Evolutionary conservation across 2,888 invertebrate genomes (phyloP).

Genomic region (Dynastes maya): DNA sequence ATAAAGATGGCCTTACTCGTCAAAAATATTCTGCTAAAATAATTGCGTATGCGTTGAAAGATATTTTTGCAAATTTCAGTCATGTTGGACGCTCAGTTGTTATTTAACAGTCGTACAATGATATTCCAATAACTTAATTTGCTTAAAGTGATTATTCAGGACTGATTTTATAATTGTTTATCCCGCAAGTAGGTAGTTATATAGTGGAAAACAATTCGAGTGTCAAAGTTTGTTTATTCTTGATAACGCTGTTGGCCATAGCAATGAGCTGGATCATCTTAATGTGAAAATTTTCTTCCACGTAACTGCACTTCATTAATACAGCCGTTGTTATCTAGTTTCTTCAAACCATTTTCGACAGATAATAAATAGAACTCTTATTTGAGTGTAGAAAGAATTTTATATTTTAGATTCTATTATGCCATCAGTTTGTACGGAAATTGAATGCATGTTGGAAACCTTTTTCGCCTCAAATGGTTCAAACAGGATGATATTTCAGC

Average conservation of each 20-base stretch:
- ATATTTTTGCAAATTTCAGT: too few species aligned
- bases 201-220: background rate
- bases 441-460: constrained; percentile 40
- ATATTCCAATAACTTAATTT: too few species aligned
- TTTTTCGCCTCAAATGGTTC: constrained; percentile 24
- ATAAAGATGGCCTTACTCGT: too few species aligned
- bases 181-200: background rate
- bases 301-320: constrained; percentile 3
- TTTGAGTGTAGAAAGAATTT: constrained; percentile 20
- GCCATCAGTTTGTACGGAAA: constrained; percentile 38
- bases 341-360: too few species aligned
- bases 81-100: too few species aligned
- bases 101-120: too few species aligned
- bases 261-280: background rate
- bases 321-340: background rate
- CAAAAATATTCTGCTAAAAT: too few species aligned
- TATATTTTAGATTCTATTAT: constrained; percentile 44
- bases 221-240: background rate
- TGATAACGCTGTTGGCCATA: background rate
- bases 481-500: background rate
- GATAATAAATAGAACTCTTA: background rate
- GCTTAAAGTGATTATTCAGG: background rate
- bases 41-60: too few species aligned
- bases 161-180: constrained; percentile 11
- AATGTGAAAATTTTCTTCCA: background rate